These are phyloP conservation scores for Labia minor DNA, from an alignment of 2,888 invertebrate species.

Conservation along the genomic window DNA sequence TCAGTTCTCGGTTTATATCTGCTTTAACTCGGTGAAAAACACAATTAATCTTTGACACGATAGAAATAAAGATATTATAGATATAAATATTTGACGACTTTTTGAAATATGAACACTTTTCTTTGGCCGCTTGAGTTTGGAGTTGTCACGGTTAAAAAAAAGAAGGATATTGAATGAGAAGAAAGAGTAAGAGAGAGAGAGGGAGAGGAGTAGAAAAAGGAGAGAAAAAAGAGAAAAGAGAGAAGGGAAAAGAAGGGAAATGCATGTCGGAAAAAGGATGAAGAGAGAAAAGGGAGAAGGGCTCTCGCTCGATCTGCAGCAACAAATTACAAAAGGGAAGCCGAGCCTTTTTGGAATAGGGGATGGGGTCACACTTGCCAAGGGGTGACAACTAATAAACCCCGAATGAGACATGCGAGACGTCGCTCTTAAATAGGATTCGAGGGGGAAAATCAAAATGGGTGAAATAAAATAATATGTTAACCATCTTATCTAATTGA, in stretches of 20 bases:
- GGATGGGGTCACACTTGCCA: not conserved
- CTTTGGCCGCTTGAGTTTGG: no score
- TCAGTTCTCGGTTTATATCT: no score
- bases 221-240: not conserved
- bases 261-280: not conserved
- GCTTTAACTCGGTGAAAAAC: no score
- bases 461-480: conserved; percentile 13
- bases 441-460: not conserved
- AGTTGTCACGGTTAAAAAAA: not conserved
- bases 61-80: no score
- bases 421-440: not conserved
- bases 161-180: not conserved
- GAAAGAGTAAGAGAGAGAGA: not conserved
- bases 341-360: not conserved
- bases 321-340: conserved; percentile 5
- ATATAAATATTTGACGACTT: no score
- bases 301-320: not conserved
- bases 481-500: not conserved
- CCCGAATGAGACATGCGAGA: conserved; percentile 8
- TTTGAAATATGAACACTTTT: no score
- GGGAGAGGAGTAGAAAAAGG: not conserved
- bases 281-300: not conserved
- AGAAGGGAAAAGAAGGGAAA: not conserved
- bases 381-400: conserved; percentile 13
- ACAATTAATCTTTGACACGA: no score